A percentile compares a stretch with the other conserved stretches of the same genome.
Conservation (phyloP, 2,888 invertebrate genomes). For the Hydriomena furcata region DNA sequence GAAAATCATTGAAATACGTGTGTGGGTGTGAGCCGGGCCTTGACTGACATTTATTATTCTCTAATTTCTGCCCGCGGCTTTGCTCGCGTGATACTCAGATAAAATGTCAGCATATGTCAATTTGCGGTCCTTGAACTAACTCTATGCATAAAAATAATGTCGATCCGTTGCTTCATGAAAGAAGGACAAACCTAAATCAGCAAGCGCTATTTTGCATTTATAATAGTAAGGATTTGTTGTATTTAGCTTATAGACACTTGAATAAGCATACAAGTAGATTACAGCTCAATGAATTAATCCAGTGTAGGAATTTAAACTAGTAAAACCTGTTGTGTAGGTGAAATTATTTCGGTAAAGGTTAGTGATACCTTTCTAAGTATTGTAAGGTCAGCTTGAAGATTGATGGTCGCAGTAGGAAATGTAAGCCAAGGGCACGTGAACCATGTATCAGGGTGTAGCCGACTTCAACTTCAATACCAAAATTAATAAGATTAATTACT, state of each 20-base stretch:
- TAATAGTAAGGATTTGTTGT: conserved; percentile 37
- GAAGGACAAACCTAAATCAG: no score
- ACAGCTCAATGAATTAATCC: conserved; percentile 30
- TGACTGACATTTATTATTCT: no score
- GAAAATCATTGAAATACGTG: no score
- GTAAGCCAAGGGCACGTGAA: conserved; percentile 42
- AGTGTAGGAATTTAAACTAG: conserved; percentile 27
- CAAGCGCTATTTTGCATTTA: no score
- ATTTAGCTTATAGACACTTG: conserved; percentile 49
- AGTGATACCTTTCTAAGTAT: conserved; percentile 60
- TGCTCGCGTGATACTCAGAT: no score
- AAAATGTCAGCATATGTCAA: no score
- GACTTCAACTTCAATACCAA: conserved; percentile 17
- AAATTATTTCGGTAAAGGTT: conserved; percentile 57
- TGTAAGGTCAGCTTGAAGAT: conserved; percentile 52
- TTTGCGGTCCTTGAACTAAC: no score
- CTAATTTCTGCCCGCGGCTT: no score
- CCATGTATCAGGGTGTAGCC: conserved; percentile 29
- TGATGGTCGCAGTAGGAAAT: conserved; percentile 43
- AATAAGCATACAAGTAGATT: conserved; percentile 35
- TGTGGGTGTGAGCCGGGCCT: no score
- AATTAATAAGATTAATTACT: conserved; percentile 3
- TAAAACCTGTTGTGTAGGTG: conserved; percentile 53
- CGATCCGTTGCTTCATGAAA: no score
- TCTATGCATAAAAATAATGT: no score